These are phyloP conservation scores for Platerodrilus igneus DNA, from an alignment of 2,888 invertebrate genomes.

Conservation along the genomic window DNA sequence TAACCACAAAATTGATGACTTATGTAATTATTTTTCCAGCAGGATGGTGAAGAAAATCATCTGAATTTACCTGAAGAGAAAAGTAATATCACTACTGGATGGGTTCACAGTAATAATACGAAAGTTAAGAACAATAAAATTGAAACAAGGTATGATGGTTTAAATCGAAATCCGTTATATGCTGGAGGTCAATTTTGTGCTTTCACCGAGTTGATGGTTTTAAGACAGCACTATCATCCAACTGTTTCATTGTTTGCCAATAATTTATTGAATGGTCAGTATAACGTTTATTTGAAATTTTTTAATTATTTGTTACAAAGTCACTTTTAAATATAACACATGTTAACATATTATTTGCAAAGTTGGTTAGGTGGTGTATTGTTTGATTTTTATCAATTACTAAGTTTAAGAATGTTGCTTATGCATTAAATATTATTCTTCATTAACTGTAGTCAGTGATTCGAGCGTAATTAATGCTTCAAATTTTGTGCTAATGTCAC, in stretches of 20 bases:
- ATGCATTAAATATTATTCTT: too few relatives aligned
- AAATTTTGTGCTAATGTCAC: too few relatives aligned
- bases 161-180: constrained; percentile 78
- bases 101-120: constrained; percentile 37
- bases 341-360: too few relatives aligned
- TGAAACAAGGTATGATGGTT: constrained; percentile 59
- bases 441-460: too few relatives aligned
- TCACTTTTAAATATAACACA: not conserved
- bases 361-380: too few relatives aligned
- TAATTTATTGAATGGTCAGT: constrained; percentile 65
- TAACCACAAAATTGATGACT: too few relatives aligned
- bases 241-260: constrained; percentile 84
- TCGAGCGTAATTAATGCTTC: too few relatives aligned
- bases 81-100: constrained; percentile 26
- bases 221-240: constrained; percentile 83
- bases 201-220: constrained; percentile 67
- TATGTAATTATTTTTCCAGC: constrained; percentile 14
- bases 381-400: too few relatives aligned
- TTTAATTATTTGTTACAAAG: not conserved
- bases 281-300: not conserved
- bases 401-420: not conserved
- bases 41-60: constrained; percentile 10
- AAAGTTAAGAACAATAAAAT: constrained; percentile 22
- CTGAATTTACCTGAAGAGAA: constrained; percentile 1
- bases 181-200: constrained; percentile 71